phyloP scores from a whole-genome alignment of 2,797 vertebrate species.

The Gymnopithys bicolor region DNA sequence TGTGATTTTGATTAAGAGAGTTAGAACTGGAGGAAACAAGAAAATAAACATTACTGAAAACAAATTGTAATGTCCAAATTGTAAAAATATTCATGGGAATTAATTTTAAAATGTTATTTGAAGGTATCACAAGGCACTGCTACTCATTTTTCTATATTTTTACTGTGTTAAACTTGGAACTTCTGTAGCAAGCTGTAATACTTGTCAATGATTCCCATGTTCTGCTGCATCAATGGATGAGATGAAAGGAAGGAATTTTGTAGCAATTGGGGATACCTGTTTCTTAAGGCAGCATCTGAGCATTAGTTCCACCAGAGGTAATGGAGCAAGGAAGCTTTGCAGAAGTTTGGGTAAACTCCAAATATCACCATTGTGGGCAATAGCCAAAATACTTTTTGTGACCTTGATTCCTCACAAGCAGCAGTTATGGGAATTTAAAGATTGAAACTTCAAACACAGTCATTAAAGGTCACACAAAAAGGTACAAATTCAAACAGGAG shows the following conservation, averaged over 20 bases:
- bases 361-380: not conserved
- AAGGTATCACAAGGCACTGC: not conserved
- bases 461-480: not conserved
- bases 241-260: not conserved
- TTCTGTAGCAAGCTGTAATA: not conserved
- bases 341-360: not conserved
- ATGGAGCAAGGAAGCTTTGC: not conserved
- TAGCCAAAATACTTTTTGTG: not conserved
- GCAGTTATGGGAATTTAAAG: not conserved
- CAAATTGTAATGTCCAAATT: not conserved
- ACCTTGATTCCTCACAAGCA: not conserved
- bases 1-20: not conserved
- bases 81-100: not conserved
- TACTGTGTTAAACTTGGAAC: not conserved
- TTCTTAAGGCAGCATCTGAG: not conserved
- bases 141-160: rapidly evolving
- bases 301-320: conserved; percentile 14
- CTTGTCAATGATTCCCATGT: not conserved
- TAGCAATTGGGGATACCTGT: not conserved
- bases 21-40: not conserved
- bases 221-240: not conserved
- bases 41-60: not conserved
- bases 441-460: not conserved
- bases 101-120: not conserved
- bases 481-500: not conserved